Evolutionary conservation across 1,140 invertebrate genomes (phyloP).

Genomic region (Aporrectodea caliginosa): DNA sequence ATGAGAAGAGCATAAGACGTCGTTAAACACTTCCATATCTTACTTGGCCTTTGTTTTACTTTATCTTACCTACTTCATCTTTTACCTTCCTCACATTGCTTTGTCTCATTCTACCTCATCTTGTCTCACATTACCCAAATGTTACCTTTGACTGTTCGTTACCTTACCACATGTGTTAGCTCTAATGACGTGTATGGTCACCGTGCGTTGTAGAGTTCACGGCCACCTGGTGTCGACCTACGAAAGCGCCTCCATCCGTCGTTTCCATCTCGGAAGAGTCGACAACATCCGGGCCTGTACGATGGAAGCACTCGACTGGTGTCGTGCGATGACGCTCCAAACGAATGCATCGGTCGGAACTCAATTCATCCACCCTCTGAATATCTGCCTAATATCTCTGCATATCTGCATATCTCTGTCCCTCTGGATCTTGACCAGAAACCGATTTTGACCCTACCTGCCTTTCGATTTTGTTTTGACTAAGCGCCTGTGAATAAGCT

Average conservation of each 20-base stretch:
- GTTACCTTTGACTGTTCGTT: too few relatives aligned
- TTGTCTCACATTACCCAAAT: too few relatives aligned
- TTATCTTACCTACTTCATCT: too few relatives aligned
- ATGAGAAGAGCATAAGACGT: too few relatives aligned
- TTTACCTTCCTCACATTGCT: too few relatives aligned
- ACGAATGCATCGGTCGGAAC: conserved; percentile 44
- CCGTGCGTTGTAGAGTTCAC: conserved; percentile 68
- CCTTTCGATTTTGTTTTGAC: neutral
- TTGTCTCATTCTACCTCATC: too few relatives aligned
- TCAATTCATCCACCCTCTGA: neutral
- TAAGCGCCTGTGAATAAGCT: neutral
- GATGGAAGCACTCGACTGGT: conserved; percentile 84
- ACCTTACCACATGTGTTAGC: too few relatives aligned
- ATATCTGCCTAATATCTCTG: neutral
- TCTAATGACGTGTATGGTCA: too few relatives aligned
- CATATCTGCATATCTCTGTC: neutral
- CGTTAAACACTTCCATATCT: too few relatives aligned
- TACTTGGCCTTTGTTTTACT: too few relatives aligned
- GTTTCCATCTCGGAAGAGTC: conserved; percentile 85
- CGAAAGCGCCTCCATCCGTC: conserved; percentile 89
- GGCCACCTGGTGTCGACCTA: conserved; percentile 88
- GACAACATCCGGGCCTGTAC: conserved; percentile 94
- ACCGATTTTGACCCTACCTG: too few relatives aligned
- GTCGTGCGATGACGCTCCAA: conserved; percentile 70
- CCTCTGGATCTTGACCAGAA: neutral